These are phyloP conservation scores for Sturnus vulgaris DNA, from an alignment of 2,113 vertebrate species.

Conservation along the genomic window DNA sequence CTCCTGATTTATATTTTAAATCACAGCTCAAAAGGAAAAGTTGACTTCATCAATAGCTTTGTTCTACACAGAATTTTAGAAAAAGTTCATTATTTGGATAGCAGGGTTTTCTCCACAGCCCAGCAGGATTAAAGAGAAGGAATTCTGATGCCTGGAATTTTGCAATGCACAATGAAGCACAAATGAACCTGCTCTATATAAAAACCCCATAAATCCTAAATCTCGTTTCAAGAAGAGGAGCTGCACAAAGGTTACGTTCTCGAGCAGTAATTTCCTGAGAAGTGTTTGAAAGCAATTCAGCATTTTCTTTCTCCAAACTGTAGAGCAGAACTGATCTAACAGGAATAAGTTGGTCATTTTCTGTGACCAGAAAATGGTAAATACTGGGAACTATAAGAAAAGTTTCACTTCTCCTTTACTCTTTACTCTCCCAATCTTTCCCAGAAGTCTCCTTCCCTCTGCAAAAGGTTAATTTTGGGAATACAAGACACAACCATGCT, in stretches of 20 bases:
- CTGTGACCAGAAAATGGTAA: neutral
- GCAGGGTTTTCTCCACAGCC: neutral
- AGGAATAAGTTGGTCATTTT: neutral
- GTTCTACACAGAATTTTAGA: neutral
- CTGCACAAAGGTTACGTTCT: neutral
- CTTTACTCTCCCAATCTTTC: neutral
- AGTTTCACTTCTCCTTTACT: neutral
- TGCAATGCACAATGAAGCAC: neutral
- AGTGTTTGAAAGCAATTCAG: neutral
- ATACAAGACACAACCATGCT: neutral
- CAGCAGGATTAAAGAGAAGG: neutral
- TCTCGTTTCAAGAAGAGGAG: neutral
- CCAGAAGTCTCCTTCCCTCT: neutral
- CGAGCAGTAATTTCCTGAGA: neutral
- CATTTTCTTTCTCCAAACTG: neutral
- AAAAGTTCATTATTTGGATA: neutral
- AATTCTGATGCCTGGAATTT: neutral
- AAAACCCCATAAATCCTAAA: neutral
- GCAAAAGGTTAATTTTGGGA: neutral
- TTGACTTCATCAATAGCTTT: neutral
- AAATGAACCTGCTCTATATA: neutral
- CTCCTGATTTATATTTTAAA: neutral
- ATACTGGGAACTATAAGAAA: neutral
- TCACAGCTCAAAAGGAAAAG: neutral
- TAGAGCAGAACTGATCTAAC: neutral